phyloP scores from a whole-genome alignment of 2,888 invertebrate species.

The Pseudanteris insignis region DNA sequence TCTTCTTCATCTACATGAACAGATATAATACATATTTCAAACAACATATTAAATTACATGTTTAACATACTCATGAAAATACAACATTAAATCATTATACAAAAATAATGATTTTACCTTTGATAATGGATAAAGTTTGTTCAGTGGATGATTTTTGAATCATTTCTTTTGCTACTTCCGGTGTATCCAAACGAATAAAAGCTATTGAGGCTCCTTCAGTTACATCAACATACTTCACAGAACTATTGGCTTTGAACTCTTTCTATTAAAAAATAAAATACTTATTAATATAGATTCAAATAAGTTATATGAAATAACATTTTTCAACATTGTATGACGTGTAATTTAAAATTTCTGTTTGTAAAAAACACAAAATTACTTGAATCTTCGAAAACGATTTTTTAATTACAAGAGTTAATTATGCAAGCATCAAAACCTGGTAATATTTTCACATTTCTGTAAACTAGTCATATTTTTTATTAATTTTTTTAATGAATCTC shows the following conservation, averaged over 20 bases:
- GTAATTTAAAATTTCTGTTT: too few species aligned
- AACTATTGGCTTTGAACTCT: constrained; percentile 71
- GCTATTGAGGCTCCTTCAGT: constrained; percentile 76
- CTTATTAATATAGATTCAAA: background rate
- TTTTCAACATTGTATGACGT: too few species aligned
- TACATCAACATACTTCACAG: constrained; percentile 83
- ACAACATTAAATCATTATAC: too few species aligned
- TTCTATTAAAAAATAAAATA: constrained; percentile 68
- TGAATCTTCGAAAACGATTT: too few species aligned
- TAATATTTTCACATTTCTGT: too few species aligned
- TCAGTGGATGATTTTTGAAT: constrained; percentile 57
- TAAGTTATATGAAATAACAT: background rate
- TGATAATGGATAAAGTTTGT: constrained; percentile 60
- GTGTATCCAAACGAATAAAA: constrained; percentile 73
- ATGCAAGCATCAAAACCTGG: too few species aligned
- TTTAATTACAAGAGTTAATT: too few species aligned
- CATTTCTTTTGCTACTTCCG: constrained; percentile 68
- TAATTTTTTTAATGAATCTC: too few species aligned
- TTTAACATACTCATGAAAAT: too few species aligned
- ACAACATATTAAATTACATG: constrained; percentile 1
- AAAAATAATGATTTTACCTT: constrained; percentile 57
- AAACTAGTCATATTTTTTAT: too few species aligned
- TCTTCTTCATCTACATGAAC: constrained; percentile 78
- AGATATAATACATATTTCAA: too few species aligned
- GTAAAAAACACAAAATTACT: too few species aligned